These are phyloP conservation scores for Pollenia amentaria DNA, from an alignment of 2,888 invertebrate species.

Conservation along the genomic window DNA sequence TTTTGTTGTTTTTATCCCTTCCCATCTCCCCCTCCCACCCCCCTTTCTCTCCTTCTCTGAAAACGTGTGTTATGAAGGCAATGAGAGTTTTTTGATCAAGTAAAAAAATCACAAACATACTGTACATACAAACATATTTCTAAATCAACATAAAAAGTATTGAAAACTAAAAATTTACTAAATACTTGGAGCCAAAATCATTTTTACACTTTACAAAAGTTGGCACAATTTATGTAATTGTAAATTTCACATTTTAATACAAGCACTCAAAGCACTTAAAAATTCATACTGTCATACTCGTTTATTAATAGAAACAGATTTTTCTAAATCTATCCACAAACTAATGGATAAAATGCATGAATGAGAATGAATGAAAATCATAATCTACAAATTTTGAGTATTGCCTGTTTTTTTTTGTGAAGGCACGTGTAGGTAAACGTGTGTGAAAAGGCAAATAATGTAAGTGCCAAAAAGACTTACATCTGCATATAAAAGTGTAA, in stretches of 20 bases:
- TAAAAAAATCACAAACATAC: conserved; percentile 1
- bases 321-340: conserved; percentile 2
- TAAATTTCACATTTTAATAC: conserved; percentile 43
- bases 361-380: conserved; percentile 49
- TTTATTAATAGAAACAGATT: conserved; percentile 21
- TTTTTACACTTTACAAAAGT: conserved; percentile 67
- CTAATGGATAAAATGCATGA: conserved; percentile 37
- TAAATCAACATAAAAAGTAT: conserved; percentile 27
- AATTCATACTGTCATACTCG: conserved; percentile 49
- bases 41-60: neutral
- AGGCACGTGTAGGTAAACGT: neutral
- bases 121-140: neutral
- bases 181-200: conserved; percentile 60
- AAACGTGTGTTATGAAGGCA: neutral
- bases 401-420: neutral
- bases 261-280: conserved; percentile 48
- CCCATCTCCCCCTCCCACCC: too few relatives aligned
- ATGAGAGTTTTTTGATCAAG: conserved; percentile 15
- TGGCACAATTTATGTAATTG: conserved; percentile 64
- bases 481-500: neutral
- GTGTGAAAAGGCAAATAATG: neutral
- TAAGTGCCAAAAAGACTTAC: conserved; percentile 5
- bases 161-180: conserved; percentile 38
- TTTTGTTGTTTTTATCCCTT: conserved; percentile 12
- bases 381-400: conserved; percentile 52